Evolutionary conservation across 2,113 vertebrate species (phyloP).

Genomic region (Aepyceros melampus): DNA sequence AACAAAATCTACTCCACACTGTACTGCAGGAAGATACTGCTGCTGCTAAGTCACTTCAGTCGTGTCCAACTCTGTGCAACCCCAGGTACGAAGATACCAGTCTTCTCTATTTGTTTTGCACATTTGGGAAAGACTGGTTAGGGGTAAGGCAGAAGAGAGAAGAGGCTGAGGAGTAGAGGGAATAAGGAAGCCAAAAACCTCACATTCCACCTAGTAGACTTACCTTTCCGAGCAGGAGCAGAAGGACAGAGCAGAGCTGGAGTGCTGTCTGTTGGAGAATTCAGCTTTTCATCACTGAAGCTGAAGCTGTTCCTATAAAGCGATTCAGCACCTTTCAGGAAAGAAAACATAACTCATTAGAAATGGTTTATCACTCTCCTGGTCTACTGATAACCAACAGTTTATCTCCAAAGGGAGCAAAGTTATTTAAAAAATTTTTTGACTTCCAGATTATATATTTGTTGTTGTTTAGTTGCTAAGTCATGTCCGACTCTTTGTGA

Average conservation of each 20-base stretch:
- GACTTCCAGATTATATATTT: background rate
- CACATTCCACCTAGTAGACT: accelerated
- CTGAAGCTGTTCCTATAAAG: slow-evolving; percentile 93
- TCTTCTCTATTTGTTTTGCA: background rate
- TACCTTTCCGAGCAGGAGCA: slow-evolving; percentile 88
- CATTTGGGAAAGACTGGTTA: background rate
- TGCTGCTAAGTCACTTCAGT: background rate
- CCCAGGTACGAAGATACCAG: background rate
- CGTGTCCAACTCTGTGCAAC: background rate
- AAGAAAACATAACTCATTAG: background rate
- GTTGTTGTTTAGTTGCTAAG: background rate
- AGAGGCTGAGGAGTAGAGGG: background rate
- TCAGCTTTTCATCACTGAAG: slow-evolving; percentile 94
- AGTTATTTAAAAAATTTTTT: background rate
- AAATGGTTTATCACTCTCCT: background rate
- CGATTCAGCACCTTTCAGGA: slow-evolving; percentile 89
- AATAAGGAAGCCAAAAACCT: background rate
- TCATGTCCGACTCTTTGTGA: accelerated
- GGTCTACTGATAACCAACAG: background rate
- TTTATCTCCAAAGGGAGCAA: background rate
- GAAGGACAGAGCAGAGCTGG: slow-evolving; percentile 81
- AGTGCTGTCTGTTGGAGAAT: slow-evolving; percentile 85
- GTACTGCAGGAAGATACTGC: background rate
- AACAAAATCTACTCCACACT: background rate
- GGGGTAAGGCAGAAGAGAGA: background rate